Percentiles rank a stretch among this genome's conserved stretches.
Evolutionary conservation across 2,888 invertebrate genomes (phyloP).

Genomic region (Esperia sulphurella): DNA sequence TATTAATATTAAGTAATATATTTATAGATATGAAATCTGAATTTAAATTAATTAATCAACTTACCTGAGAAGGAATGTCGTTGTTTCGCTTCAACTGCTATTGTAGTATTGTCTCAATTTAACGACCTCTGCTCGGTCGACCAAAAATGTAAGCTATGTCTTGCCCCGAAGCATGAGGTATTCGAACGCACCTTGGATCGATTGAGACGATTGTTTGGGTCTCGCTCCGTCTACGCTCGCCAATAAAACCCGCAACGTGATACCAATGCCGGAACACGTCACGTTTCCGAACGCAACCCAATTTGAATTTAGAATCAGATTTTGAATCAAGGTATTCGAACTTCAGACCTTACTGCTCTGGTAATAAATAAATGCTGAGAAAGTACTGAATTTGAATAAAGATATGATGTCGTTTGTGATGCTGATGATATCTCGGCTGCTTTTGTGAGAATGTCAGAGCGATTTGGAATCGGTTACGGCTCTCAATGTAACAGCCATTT

Average conservation of each 20-base stretch:
- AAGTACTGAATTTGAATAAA: constrained; percentile 1
- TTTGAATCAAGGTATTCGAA: neutral
- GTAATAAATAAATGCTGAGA: neutral
- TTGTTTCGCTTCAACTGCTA: neutral
- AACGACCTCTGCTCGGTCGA: constrained; percentile 1
- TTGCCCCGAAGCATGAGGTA: constrained; percentile 12
- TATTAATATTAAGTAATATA: too few species aligned
- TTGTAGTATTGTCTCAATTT: constrained; percentile 1
- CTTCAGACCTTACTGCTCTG: neutral
- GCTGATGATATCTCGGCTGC: neutral
- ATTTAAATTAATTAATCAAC: too few species aligned
- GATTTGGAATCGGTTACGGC: too few species aligned
- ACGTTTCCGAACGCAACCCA: constrained; percentile 13
- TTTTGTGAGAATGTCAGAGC: neutral
- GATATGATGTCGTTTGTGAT: constrained; percentile 1
- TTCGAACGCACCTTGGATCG: constrained; percentile 11
- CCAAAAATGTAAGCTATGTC: constrained; percentile 7
- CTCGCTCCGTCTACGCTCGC: constrained; percentile 21
- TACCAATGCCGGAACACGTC: constrained; percentile 17
- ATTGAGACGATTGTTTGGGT: constrained; percentile 31
- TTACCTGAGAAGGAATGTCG: neutral
- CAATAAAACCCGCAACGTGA: constrained; percentile 30
- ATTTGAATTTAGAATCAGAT: constrained; percentile 3
- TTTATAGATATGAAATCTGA: too few species aligned
- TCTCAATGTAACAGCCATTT: neutral